phyloP scores from a whole-genome alignment of 2,113 vertebrate species.

The Xenopus laevis region DNA sequence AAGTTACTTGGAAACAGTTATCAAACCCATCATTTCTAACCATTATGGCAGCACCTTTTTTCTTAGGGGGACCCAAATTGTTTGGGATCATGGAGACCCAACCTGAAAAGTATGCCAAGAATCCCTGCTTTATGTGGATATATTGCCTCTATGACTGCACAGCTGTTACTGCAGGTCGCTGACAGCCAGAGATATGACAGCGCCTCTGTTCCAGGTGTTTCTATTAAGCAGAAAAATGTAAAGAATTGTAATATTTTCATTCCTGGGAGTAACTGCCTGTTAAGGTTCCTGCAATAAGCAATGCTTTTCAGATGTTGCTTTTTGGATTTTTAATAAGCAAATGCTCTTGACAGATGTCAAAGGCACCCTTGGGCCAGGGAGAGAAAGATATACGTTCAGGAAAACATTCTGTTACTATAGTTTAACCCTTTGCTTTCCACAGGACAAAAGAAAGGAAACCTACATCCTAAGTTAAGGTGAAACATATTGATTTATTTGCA shows the following conservation, averaged over 20 bases:
- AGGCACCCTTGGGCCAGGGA: conserved; percentile 20
- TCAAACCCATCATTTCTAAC: no score
- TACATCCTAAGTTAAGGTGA: no score
- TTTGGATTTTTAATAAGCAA: conserved; percentile 25
- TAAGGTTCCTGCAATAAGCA: conserved; percentile 20
- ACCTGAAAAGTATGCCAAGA: no score
- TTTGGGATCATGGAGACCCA: no score
- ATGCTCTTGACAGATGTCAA: conserved; percentile 32
- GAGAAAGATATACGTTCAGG: conserved; percentile 26
- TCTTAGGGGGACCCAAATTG: no score
- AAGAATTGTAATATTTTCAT: conserved; percentile 43
- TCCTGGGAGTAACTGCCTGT: conserved; percentile 24
- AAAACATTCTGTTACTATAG: background rate
- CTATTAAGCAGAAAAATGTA: conserved; percentile 23
- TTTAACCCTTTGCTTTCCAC: background rate
- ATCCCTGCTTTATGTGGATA: no score
- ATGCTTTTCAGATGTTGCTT: conserved; percentile 19
- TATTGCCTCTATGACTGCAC: background rate
- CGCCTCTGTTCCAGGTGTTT: conserved; percentile 38
- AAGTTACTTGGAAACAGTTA: no score
- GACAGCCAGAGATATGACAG: conserved; percentile 14
- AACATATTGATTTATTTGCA: no score
- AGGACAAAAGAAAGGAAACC: no score
- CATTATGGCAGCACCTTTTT: no score
- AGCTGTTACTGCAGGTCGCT: conserved; percentile 16